Evolutionary conservation across 2,113 vertebrate genomes (phyloP).

Genomic region (Tachycineta bicolor): DNA sequence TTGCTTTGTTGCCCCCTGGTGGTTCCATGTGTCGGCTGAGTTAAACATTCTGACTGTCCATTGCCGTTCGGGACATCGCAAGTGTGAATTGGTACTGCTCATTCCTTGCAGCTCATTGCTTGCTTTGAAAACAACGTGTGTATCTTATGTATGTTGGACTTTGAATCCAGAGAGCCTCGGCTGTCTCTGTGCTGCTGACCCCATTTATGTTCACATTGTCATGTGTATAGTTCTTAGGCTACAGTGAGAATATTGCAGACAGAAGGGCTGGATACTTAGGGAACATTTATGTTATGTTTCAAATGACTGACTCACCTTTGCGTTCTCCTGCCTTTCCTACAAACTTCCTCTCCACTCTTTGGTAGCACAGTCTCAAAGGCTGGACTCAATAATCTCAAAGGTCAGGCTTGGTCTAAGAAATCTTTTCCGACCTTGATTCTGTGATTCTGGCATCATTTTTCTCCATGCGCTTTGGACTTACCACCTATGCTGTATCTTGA

Average conservation of each 20-base stretch:
- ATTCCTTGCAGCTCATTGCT: background rate
- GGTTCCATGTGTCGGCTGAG: background rate
- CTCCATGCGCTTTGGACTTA: background rate
- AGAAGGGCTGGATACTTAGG: background rate
- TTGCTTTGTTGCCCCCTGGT: conserved; percentile 53
- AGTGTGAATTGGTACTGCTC: background rate
- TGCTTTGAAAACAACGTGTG: background rate
- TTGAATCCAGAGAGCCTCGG: background rate
- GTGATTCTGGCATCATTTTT: background rate
- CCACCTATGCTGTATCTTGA: accelerated
- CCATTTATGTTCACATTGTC: background rate
- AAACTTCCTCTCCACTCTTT: accelerated
- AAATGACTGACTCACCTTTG: background rate
- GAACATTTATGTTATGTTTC: background rate
- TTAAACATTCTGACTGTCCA: accelerated
- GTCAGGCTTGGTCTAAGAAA: background rate
- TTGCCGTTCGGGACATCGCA: accelerated
- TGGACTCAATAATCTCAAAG: background rate
- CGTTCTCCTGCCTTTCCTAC: background rate
- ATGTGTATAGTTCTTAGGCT: accelerated
- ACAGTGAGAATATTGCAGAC: background rate
- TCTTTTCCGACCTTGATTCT: background rate
- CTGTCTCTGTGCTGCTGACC: background rate
- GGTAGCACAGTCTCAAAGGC: background rate
- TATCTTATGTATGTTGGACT: accelerated